Conservation (phyloP, 1,140 invertebrate genomes). For the Lepidurus packardi region DNA sequence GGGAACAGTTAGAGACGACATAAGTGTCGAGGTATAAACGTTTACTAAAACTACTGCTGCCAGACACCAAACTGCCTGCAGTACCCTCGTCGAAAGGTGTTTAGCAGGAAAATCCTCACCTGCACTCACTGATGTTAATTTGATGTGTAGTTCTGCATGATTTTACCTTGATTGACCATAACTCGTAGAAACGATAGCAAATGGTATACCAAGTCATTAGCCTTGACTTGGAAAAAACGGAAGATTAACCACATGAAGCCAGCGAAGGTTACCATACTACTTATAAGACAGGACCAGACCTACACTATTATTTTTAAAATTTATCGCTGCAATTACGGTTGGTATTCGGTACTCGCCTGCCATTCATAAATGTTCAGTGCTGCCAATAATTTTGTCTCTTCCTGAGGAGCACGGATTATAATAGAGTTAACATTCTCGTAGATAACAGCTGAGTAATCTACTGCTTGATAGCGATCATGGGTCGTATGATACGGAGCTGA, state of each 20-base stretch:
- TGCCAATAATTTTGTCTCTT: neutral
- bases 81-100: neutral
- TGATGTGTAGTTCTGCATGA: neutral
- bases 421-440: neutral
- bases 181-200: neutral
- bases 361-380: neutral
- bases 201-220: neutral
- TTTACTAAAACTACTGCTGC: conserved; percentile 20
- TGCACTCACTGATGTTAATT: neutral
- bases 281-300: neutral
- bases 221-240: neutral
- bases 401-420: neutral
- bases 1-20: conserved; percentile 24
- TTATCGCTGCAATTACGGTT: neutral
- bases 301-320: neutral
- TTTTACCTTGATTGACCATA: neutral
- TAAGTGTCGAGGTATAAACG: conserved; percentile 22
- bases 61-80: conserved; percentile 21
- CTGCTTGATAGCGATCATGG: neutral
- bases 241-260: neutral
- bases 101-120: neutral
- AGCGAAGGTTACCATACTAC: neutral
- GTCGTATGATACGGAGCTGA: neutral
- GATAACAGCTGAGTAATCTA: neutral
- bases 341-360: neutral